Percentiles rank a stretch among this genome's conserved stretches.
Evolutionary conservation across 2,113 vertebrate genomes (phyloP).

Genomic region (Cichladusa arquata): DNA sequence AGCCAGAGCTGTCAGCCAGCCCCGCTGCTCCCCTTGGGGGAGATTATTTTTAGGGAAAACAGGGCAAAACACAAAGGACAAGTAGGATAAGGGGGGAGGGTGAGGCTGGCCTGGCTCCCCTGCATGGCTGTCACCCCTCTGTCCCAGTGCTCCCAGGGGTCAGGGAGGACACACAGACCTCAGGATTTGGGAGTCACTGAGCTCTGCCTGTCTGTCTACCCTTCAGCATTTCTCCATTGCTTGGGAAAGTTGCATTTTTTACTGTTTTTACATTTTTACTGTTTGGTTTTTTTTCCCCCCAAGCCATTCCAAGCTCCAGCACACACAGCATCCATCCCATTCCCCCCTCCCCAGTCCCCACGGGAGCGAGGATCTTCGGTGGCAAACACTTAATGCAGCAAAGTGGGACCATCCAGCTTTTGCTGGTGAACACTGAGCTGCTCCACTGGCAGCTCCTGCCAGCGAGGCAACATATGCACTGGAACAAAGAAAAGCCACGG

Average conservation of each 20-base stretch:
- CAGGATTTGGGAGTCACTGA: neutral
- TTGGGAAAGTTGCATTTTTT: neutral
- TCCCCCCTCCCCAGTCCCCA: neutral
- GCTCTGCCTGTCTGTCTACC: neutral
- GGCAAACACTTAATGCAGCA: neutral
- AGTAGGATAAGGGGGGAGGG: neutral
- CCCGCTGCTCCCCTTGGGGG: neutral
- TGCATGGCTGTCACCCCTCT: neutral
- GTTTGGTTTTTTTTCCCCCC: fast-evolving
- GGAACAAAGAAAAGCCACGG: slow-evolving; percentile 60
- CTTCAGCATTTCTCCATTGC: neutral
- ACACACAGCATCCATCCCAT: neutral
- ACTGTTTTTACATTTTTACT: neutral
- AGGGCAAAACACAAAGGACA: neutral
- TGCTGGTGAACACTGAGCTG: neutral
- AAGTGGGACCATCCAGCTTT: slow-evolving; percentile 15
- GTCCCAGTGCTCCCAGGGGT: neutral
- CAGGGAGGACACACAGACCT: neutral
- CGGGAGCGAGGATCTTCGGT: neutral
- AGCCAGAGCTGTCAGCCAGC: neutral
- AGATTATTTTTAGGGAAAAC: neutral
- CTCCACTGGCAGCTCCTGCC: slow-evolving; percentile 52
- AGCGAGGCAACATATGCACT: slow-evolving; percentile 57
- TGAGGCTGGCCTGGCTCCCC: neutral
- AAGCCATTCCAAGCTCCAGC: neutral